phyloP scores from a whole-genome alignment of 2,797 vertebrate species.

The Melanotaenia pygmaea region DNA sequence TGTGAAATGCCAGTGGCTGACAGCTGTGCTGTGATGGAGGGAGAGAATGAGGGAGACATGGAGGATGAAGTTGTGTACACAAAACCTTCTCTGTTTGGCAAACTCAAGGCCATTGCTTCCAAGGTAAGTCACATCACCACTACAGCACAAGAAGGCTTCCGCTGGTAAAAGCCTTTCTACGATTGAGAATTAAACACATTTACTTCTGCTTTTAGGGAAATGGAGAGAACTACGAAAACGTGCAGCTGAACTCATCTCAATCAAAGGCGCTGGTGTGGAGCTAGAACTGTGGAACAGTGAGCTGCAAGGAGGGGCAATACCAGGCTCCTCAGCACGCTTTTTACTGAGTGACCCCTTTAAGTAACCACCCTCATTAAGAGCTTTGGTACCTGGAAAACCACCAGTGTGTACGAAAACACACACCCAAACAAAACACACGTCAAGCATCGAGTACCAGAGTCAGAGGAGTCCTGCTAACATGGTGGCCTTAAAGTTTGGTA shows the following conservation, averaged over 20 bases:
- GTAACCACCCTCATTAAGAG: slow-evolving; percentile 51
- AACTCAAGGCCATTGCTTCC: slow-evolving; percentile 95
- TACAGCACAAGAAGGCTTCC: not conserved
- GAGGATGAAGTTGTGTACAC: slow-evolving; percentile 95
- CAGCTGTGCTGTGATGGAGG: slow-evolving; percentile 99
- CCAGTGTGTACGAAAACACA: slow-evolving; percentile 44
- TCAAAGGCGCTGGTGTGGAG: slow-evolving; percentile 84
- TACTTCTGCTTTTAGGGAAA: slow-evolving; percentile 66
- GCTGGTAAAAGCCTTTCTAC: not conserved
- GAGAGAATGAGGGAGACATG: slow-evolving; percentile 87
- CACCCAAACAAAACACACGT: slow-evolving; percentile 23
- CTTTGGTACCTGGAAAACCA: slow-evolving; percentile 57
- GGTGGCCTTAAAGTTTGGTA: slow-evolving; percentile 73
- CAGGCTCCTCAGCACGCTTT: slow-evolving; percentile 39
- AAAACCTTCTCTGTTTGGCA: slow-evolving; percentile 91
- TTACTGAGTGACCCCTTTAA: slow-evolving; percentile 51
- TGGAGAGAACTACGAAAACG: slow-evolving; percentile 91
- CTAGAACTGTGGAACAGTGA: slow-evolving; percentile 54
- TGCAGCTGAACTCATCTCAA: slow-evolving; percentile 93
- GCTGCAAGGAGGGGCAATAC: slow-evolving; percentile 23
- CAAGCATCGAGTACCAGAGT: slow-evolving; percentile 40
- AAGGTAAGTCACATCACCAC: slow-evolving; percentile 85
- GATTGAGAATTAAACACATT: not conserved
- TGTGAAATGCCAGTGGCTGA: slow-evolving; percentile 94
- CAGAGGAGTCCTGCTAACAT: slow-evolving; percentile 45